Percentiles rank a stretch among this genome's conserved stretches.
These are phyloP conservation scores for Oppia nitens DNA, from an alignment of 1,140 invertebrate genomes.

Conservation along the genomic window DNA sequence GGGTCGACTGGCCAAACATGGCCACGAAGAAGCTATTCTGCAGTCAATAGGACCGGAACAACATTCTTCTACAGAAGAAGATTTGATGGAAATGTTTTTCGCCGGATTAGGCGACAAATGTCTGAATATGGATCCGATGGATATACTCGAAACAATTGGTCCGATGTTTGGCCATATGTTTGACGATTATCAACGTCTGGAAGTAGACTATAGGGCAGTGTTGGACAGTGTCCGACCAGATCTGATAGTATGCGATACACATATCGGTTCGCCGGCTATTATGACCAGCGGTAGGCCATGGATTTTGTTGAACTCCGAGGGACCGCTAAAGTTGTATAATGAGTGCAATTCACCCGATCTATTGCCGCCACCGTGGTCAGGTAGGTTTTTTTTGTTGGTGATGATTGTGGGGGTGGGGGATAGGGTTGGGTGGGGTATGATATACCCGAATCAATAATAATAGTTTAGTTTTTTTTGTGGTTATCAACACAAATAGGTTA, in stretches of 20 bases:
- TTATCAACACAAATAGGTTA: not conserved
- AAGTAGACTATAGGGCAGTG: not conserved
- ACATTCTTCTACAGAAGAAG: not conserved
- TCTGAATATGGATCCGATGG: not conserved
- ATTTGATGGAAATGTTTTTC: not conserved
- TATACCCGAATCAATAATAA: not conserved
- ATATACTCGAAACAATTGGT: not conserved
- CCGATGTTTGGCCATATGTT: not conserved
- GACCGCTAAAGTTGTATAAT: not conserved
- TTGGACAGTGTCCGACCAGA: not conserved
- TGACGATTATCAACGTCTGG: not conserved
- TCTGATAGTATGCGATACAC: not conserved
- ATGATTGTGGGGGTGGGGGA: too few relatives aligned
- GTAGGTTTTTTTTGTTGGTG: too few relatives aligned
- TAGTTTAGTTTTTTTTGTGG: too few relatives aligned
- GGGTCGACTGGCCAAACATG: too few relatives aligned
- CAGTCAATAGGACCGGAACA: too few relatives aligned
- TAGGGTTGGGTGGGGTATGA: too few relatives aligned
- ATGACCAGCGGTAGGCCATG: not conserved
- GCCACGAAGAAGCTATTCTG: too few relatives aligned
- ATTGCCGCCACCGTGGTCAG: not conserved
- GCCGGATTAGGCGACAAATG: not conserved
- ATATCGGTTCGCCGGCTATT: not conserved
- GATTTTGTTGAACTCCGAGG: not conserved
- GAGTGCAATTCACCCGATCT: too few relatives aligned